These are phyloP conservation scores for Pangasianodon gigas DNA, from an alignment of 2,113 vertebrate genomes.

Conservation along the genomic window DNA sequence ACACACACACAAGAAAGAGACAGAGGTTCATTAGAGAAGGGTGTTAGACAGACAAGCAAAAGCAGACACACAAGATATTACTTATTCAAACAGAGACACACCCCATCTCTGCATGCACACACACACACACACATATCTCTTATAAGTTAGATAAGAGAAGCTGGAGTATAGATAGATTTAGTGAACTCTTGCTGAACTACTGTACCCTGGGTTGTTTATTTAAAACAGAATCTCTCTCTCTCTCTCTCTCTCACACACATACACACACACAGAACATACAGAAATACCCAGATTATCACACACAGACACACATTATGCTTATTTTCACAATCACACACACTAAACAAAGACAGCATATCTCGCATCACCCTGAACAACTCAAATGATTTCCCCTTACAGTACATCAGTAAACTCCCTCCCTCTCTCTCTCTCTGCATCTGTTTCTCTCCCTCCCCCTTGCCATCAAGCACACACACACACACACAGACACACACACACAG, in stretches of 20 bases:
- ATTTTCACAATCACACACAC: background rate
- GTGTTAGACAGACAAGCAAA: background rate
- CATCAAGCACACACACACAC: background rate
- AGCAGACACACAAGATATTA: slow-evolving; percentile 33
- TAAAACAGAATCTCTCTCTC: background rate
- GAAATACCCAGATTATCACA: slow-evolving; percentile 8
- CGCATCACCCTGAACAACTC: background rate
- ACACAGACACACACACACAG: background rate
- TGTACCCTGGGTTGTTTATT: slow-evolving; percentile 16
- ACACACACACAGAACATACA: slow-evolving; percentile 2
- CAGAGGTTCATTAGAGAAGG: background rate
- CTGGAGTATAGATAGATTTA: slow-evolving; percentile 16
- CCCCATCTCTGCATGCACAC: slow-evolving; percentile 13
- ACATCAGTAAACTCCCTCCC: background rate
- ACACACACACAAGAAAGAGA: background rate
- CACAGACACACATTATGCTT: background rate
- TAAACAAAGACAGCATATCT: background rate
- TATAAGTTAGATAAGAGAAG: slow-evolving; percentile 2
- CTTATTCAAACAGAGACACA: slow-evolving; percentile 33
- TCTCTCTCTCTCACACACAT: background rate
- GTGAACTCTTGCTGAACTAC: slow-evolving; percentile 43
- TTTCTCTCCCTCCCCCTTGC: background rate
- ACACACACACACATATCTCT: slow-evolving; percentile 1
- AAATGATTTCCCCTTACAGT: slow-evolving; percentile 14
- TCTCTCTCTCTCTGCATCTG: background rate